Evolutionary conservation across 2,888 invertebrate genomes (phyloP).

Genomic region (Phyllotreta cruciferae): DNA sequence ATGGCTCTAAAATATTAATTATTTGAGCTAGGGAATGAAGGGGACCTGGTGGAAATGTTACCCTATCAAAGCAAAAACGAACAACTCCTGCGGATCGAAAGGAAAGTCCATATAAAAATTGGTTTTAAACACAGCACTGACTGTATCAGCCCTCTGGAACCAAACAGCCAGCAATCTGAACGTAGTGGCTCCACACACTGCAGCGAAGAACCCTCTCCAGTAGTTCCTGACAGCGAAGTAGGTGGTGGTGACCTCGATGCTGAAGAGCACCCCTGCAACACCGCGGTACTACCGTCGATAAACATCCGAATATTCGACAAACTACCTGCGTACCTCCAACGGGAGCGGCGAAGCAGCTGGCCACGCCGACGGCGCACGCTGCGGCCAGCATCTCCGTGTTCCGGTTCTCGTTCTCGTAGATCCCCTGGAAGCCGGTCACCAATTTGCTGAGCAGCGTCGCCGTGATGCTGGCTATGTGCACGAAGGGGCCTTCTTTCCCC

Average conservation of each 20-base stretch:
- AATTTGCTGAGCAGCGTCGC: constrained; percentile 91
- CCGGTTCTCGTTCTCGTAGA: constrained; percentile 93
- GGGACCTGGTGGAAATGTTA: constrained; percentile 57
- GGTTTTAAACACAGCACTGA: constrained; percentile 93
- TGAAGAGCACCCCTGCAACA: constrained; percentile 88
- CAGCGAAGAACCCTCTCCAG: constrained; percentile 98
- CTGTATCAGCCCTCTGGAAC: constrained; percentile 92
- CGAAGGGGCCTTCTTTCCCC: constrained; percentile 97
- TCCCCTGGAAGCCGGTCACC: constrained; percentile 92
- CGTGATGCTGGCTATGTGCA: constrained; percentile 96
- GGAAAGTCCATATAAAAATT: constrained; percentile 93
- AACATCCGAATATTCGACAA: background rate
- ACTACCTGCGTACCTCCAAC: constrained; percentile 76
- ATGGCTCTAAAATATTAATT: constrained; percentile 68
- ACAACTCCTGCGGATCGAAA: constrained; percentile 96
- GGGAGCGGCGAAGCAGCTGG: constrained; percentile 94
- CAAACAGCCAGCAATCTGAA: constrained; percentile 93
- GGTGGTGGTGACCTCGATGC: constrained; percentile 98
- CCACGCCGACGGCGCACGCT: constrained; percentile 96
- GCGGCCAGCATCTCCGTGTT: constrained; percentile 97
- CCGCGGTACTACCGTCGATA: background rate
- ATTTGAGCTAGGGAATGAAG: background rate
- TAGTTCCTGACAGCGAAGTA: constrained; percentile 99
- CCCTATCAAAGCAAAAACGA: constrained; percentile 94
- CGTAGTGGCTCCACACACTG: constrained; percentile 96